Evolutionary conservation across 92 coral and sea anemone genomes (phyloP).

Genomic region (Desmophyllum pertusum): DNA sequence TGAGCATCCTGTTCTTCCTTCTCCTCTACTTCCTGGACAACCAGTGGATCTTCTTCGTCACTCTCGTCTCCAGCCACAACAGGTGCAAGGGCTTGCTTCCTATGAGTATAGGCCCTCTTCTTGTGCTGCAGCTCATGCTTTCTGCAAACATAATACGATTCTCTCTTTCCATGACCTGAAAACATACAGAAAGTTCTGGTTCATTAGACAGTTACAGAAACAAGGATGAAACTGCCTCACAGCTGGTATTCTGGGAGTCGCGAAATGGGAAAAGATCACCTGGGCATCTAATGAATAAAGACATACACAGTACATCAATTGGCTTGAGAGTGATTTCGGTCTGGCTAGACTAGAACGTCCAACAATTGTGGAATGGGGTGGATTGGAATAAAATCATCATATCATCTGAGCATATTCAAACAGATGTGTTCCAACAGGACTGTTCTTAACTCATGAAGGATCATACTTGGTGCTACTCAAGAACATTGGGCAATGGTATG

Average conservation of each 20-base stretch:
- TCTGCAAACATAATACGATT: constrained; percentile 21
- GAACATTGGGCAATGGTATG: background rate
- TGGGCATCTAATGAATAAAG: too few relatives aligned
- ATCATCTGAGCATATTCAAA: too few relatives aligned
- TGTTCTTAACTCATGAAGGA: background rate
- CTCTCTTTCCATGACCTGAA: constrained; percentile 37
- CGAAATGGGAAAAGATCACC: background rate
- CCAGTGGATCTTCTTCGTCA: background rate
- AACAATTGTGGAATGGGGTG: too few relatives aligned
- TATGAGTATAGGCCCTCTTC: background rate
- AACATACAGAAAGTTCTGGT: background rate
- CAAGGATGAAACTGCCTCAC: too few relatives aligned
- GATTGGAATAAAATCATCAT: too few relatives aligned
- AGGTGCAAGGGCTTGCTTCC: background rate
- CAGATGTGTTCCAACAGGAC: too few relatives aligned
- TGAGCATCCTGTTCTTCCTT: too few relatives aligned
- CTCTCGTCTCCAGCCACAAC: background rate
- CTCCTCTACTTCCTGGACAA: too few relatives aligned
- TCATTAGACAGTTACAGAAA: background rate
- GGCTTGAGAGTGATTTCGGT: too few relatives aligned
- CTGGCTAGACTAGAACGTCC: too few relatives aligned
- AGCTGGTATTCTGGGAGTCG: background rate
- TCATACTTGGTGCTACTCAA: background rate
- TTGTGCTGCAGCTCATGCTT: background rate
- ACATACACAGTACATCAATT: too few relatives aligned